phyloP scores from a whole-genome alignment of 2,113 vertebrate genomes.

The Tilapia sparmanii region DNA sequence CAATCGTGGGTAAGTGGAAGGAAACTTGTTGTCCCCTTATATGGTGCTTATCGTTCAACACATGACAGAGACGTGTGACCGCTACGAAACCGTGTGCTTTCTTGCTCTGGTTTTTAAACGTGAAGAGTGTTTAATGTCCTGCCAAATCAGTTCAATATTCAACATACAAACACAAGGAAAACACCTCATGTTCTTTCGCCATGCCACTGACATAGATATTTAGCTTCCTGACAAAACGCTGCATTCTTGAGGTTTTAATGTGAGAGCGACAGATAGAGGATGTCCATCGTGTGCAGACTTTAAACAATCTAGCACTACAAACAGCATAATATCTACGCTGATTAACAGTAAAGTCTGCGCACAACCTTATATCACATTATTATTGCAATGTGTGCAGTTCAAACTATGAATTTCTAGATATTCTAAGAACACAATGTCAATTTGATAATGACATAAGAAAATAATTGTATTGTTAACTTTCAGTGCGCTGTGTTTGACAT shows the following conservation, averaged over 20 bases:
- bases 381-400: background rate
- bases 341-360: background rate
- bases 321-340: background rate
- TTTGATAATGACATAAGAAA: background rate
- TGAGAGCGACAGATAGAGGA: background rate
- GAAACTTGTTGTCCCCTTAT: background rate
- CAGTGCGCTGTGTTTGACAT: background rate
- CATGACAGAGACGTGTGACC: background rate
- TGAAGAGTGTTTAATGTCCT: background rate
- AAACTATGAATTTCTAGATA: background rate
- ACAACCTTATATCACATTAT: background rate
- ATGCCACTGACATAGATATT: background rate
- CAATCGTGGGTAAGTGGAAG: background rate
- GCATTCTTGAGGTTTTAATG: background rate
- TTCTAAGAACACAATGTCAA: background rate
- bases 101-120: background rate
- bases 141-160: background rate
- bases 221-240: background rate
- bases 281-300: background rate
- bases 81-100: background rate
- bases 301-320: slow-evolving; percentile 13
- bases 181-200: background rate
- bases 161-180: background rate
- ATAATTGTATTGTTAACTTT: background rate
- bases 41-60: background rate